Conservation (phyloP, 2,888 invertebrate genomes). For the Glaucopsyche alexis region DNA sequence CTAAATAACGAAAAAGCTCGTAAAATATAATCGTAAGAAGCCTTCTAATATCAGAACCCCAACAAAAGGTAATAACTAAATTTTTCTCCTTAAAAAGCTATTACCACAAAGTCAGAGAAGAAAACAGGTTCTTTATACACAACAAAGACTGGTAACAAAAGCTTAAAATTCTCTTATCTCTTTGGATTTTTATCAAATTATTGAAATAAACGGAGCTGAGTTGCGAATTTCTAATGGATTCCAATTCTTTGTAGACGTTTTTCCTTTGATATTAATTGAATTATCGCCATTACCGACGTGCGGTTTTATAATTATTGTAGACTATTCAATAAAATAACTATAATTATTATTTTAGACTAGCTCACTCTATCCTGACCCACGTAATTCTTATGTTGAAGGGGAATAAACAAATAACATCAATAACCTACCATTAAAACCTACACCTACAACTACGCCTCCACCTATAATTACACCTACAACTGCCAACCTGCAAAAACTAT, state of each 20-base stretch:
- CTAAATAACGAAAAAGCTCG: neutral
- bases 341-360: too few relatives aligned
- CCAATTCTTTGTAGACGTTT: conserved; percentile 26
- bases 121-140: conserved; percentile 19
- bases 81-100: conserved; percentile 14
- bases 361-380: too few relatives aligned
- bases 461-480: too few relatives aligned
- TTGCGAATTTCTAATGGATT: conserved; percentile 20
- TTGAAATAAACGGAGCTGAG: conserved; percentile 21
- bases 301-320: neutral
- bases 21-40: neutral
- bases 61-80: conserved; percentile 12
- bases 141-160: conserved; percentile 14
- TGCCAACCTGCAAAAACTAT: too few relatives aligned
- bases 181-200: conserved; percentile 24
- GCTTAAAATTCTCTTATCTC: conserved; percentile 9
- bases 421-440: too few relatives aligned
- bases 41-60: conserved; percentile 3
- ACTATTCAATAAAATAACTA: too few relatives aligned
- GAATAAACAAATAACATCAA: too few relatives aligned
- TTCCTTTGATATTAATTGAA: neutral
- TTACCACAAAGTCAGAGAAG: conserved; percentile 18
- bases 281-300: neutral
- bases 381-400: too few relatives aligned
- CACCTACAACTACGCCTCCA: too few relatives aligned